Evolutionary conservation across 2,113 vertebrate genomes (phyloP), one percentile per base, ranked within the genome.

Genomic region (Lates calcarifer): DNA sequence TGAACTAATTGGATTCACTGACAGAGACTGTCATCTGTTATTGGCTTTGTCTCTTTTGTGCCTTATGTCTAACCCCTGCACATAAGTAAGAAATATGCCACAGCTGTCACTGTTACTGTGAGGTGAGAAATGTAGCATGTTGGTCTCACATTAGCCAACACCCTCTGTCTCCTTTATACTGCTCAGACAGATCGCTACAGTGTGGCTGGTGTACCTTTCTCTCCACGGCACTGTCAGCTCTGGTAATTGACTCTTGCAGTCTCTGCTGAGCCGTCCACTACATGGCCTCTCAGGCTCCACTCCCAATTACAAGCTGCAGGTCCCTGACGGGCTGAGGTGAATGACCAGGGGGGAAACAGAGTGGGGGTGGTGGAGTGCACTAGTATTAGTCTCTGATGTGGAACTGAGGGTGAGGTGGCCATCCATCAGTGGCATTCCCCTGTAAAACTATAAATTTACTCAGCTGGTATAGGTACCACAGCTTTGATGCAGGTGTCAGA

Each of bases 231-330:
- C 82, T 91, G 89, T 90, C 90, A 91, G 89, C 80, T 87, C 76
- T 70, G 74, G 89, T 93, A 93, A 94, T 93, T 94, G 89, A 93
- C 90, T 91, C 90, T 83, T 86, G 79, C 71, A 74, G 90, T 90
- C 77, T 89, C 81, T 9, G 77, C 87, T 77, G 87, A 92, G 89
- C 77, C 63, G 77, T 90, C 90, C 86, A 83, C 89, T 93, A 77
- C 81, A 74, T 76, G 85, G 85, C 83, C 79, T 89, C 86, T 78
- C 82, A 83, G 84, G 68, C 87, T 91, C 85, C 81, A 78, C 85
- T 90, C 86, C 84, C 90, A 91, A 90, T 94, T 93, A 92, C 83
- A 84, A 85, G 64, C 78, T 85, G 74, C 77, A 53, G 76, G 84
- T 93, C 89, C 82, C 90, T 74, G 67, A 85, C 39, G 79, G 84